These are phyloP conservation scores for Caenorhabditis sulstoni DNA, from an alignment of 2,888 invertebrate genomes.

Conservation along the genomic window DNA sequence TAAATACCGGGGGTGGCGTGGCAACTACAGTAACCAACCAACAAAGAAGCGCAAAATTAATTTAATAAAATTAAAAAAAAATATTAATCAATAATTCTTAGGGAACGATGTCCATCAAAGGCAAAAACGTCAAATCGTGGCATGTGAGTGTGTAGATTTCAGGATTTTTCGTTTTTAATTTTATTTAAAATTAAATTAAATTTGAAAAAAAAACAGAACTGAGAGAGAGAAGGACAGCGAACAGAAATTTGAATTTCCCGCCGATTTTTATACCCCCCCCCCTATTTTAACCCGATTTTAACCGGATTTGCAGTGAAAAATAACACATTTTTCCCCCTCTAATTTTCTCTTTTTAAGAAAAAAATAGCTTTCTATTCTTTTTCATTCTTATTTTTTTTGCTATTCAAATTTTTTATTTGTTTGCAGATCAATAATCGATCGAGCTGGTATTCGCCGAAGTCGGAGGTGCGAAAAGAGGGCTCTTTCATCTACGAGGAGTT, in stretches of 20 bases:
- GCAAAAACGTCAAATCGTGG: slow-evolving; percentile 68
- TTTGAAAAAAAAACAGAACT: not conserved
- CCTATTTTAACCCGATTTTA: not conserved
- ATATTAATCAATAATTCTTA: slow-evolving; percentile 25
- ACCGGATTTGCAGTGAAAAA: slow-evolving; percentile 4
- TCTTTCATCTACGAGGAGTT: slow-evolving; percentile 99
- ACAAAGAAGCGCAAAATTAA: slow-evolving; percentile 24
- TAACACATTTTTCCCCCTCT: too few species aligned
- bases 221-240: slow-evolving; percentile 1
- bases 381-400: not conserved
- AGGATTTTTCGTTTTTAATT: too few species aligned
- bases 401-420: too few species aligned
- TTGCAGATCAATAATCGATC: slow-evolving; percentile 95
- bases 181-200: too few species aligned
- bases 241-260: not conserved
- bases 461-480: slow-evolving; percentile 94
- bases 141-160: slow-evolving; percentile 70
- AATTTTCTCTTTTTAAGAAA: slow-evolving; percentile 1
- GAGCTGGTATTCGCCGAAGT: slow-evolving; percentile 95
- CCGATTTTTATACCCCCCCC: not conserved
- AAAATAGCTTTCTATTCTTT: not conserved
- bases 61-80: slow-evolving; percentile 3
- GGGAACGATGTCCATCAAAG: slow-evolving; percentile 70
- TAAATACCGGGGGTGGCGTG: not conserved
- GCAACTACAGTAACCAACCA: slow-evolving; percentile 10